Evolutionary conservation across 2,888 invertebrate species (phyloP), one percentile per base, ranked within the genome.

Genomic region (Scelioninae gen. 2): DNA sequence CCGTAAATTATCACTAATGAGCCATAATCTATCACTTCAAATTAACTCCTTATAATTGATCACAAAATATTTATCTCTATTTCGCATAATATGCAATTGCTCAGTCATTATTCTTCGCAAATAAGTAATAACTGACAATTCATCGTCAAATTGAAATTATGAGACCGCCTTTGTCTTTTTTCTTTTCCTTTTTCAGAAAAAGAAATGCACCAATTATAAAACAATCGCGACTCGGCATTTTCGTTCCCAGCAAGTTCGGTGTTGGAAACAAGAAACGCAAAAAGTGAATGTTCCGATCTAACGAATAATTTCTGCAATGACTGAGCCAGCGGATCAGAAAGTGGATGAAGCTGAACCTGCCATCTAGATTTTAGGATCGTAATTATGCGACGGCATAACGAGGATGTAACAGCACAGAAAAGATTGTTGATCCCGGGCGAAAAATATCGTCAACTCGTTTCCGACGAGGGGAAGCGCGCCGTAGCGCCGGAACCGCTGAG

Each of bases 401-500:
- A 58, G 13, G 13, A 41, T 31, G 18, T 35, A 53, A 53, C 16
- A 57, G 41, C 50, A 52, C 52, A 22, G 52, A 55, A 53, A 69
- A 69, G 53, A 69, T 61, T 69, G 69, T 46, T 33, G 53, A 68
- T 55, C 22, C 45, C 55, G 53, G n/a, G 55, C 55, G 68, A 69
- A 69, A 69, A 61, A 33, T 55, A 69, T 69, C 61, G 69, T 69
- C 61, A 69, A 61, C 69, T 69, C 11, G 61, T 46, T 53, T 53
- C 68, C 60, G 39, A 46, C 61, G 39, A 55, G 43, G 60, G 61
- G 69, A 69, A 69, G 35, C 60, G 37, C 37, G 58, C 48, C 67
- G 53, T 33, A 39, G 28, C 33, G 25, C 67, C 39, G 57, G 67
- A 68, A 60, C 43, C 68, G 45, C 22, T 52, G 50, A 68, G 57